phyloP scores from a whole-genome alignment of 2,113 vertebrate genomes.

The Myotis yumanensis region DNA sequence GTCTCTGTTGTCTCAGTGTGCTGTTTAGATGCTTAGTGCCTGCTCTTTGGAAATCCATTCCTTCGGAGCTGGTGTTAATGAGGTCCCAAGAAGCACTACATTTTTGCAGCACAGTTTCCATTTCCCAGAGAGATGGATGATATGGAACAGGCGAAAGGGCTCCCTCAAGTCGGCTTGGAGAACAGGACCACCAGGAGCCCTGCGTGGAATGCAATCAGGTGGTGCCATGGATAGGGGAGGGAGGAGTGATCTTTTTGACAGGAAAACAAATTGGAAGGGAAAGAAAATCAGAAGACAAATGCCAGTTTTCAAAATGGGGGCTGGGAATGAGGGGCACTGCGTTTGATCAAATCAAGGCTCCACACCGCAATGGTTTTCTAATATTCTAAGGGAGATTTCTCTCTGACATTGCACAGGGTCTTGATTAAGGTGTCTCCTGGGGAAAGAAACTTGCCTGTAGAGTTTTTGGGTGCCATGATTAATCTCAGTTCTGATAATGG shows the following conservation, averaged over 20 bases:
- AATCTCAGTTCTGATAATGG: conserved; percentile 31
- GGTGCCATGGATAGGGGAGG: not conserved
- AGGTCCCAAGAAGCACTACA: conserved; percentile 26
- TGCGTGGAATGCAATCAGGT: conserved; percentile 20
- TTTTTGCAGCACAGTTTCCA: conserved; percentile 31
- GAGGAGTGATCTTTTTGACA: not conserved
- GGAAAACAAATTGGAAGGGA: conserved; percentile 40
- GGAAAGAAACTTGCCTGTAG: conserved; percentile 5
- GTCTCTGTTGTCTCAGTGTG: not conserved
- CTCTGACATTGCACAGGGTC: not conserved
- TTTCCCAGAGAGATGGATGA: conserved; percentile 46
- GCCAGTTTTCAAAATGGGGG: not conserved
- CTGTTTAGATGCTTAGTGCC: conserved; percentile 40
- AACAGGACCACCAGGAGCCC: conserved; percentile 18
- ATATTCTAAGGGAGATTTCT: conserved; percentile 21
- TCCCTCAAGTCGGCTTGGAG: not conserved
- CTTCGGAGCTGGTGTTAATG: conserved; percentile 53
- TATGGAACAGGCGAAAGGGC: not conserved
- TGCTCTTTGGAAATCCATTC: conserved; percentile 13
- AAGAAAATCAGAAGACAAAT: conserved; percentile 52
- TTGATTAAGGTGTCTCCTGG: conserved; percentile 39
- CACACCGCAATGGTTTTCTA: not conserved
- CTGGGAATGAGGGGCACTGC: not conserved
- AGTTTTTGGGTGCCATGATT: conserved; percentile 42
- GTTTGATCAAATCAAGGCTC: not conserved